phyloP scores from a whole-genome alignment of 2,113 vertebrate genomes.

The Cebus imitator region DNA sequence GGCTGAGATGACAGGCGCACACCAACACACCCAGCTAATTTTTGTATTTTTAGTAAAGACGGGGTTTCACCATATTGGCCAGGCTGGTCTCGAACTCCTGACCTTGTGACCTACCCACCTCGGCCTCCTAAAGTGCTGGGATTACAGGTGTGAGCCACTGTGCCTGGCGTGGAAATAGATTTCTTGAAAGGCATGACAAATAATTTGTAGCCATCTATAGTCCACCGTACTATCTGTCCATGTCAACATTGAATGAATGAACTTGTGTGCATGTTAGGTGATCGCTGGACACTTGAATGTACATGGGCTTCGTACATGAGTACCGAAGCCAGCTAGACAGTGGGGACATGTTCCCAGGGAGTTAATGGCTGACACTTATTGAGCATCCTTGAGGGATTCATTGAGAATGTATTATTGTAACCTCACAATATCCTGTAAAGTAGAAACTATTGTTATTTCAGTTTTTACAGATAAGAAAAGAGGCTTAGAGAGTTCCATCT shows the following conservation, averaged over 20 bases:
- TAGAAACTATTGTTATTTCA: neutral
- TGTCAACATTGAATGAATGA: neutral
- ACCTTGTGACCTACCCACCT: too few species aligned
- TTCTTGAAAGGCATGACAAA: neutral
- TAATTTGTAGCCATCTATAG: neutral
- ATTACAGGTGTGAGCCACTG: too few species aligned
- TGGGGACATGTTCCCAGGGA: neutral
- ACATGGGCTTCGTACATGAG: neutral
- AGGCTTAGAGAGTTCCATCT: neutral
- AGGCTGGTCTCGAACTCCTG: too few species aligned
- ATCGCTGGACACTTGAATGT: rapidly evolving
- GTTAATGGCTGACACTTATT: neutral
- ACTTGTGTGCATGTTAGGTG: neutral
- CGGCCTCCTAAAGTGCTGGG: too few species aligned
- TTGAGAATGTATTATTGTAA: neutral
- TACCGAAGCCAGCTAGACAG: neutral
- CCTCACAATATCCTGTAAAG: neutral
- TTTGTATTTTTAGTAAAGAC: too few species aligned
- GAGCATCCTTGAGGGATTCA: neutral
- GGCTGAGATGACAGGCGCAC: too few species aligned
- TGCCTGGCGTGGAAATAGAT: neutral
- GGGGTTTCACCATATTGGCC: too few species aligned
- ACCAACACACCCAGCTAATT: too few species aligned
- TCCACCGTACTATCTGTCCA: too few species aligned
- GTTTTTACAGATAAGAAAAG: neutral